Percentiles rank a stretch among this genome's conserved stretches.
Conservation (phyloP, 1,140 invertebrate genomes). For the Drosophila pruinosa region DNA sequence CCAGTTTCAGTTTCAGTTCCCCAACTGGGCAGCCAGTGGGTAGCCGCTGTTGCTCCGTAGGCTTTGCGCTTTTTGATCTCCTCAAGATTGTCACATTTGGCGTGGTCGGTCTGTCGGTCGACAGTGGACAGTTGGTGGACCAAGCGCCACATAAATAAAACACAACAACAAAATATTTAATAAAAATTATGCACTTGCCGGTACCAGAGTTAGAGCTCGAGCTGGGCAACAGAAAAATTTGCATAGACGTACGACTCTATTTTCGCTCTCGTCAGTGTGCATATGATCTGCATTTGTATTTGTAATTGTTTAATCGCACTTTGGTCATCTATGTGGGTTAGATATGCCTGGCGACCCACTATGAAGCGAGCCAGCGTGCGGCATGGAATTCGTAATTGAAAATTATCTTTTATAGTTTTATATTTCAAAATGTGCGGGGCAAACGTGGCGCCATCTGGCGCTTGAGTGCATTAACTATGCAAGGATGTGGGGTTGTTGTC, state of each 20-base stretch:
- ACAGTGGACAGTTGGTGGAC: neutral
- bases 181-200: conserved; percentile 76
- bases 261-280: conserved; percentile 39
- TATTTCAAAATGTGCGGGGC: neutral
- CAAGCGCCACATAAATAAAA: conserved; percentile 53
- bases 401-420: conserved; percentile 28
- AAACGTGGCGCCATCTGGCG: conserved; percentile 48
- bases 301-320: conserved; percentile 61
- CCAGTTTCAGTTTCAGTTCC: conserved; percentile 29
- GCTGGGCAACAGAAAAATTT: conserved; percentile 53
- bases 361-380: conserved; percentile 35
- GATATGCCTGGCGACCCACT: conserved; percentile 38
- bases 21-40: conserved; percentile 62
- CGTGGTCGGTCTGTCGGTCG: conserved; percentile 25
- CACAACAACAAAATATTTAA: conserved; percentile 56
- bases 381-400: conserved; percentile 70
- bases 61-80: conserved; percentile 75
- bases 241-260: conserved; percentile 77
- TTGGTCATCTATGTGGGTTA: conserved; percentile 70
- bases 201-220: conserved; percentile 2
- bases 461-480: neutral
- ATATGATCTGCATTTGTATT: conserved; percentile 29
- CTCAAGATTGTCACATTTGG: conserved; percentile 70
- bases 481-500: conserved; percentile 43
- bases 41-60: conserved; percentile 51